A percentile compares a stretch with the other conserved stretches of the same genome.
Conservation (phyloP, 2,888 invertebrate genomes). For the Mythimna lalbum region DNA sequence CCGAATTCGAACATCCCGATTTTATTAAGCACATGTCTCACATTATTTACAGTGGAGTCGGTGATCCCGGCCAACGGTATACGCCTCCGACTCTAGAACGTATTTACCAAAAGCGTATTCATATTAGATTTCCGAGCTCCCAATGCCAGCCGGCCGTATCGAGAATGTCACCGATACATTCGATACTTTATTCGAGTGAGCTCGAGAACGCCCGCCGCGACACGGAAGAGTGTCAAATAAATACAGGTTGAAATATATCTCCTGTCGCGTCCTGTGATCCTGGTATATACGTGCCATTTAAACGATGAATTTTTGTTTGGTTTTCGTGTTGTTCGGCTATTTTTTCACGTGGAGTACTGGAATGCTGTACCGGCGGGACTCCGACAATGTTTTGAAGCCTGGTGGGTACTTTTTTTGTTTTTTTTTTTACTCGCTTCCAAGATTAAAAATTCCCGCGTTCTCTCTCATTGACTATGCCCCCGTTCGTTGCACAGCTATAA, state of each 20-base stretch:
- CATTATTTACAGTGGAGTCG: constrained; percentile 77
- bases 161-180: constrained; percentile 86
- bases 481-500: background rate
- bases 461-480: background rate
- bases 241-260: constrained; percentile 87
- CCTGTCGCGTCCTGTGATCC: constrained; percentile 83
- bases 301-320: constrained; percentile 88
- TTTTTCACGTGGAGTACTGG: constrained; percentile 82
- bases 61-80: constrained; percentile 76
- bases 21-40: constrained; percentile 78
- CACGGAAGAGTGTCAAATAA: constrained; percentile 88
- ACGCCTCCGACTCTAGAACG: constrained; percentile 75
- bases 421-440: background rate
- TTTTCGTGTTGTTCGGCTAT: constrained; percentile 84
- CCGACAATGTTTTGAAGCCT: constrained; percentile 86
- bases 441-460: constrained; percentile 15
- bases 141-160: constrained; percentile 83
- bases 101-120: constrained; percentile 88
- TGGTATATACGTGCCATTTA: constrained; percentile 82
- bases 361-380: constrained; percentile 85
- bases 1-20: constrained; percentile 64
- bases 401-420: constrained; percentile 75
- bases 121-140: constrained; percentile 88
- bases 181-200: constrained; percentile 87
- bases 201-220: constrained; percentile 82